These are phyloP conservation scores for Octodonta nipae DNA, from an alignment of 2,888 invertebrate species.

Conservation along the genomic window DNA sequence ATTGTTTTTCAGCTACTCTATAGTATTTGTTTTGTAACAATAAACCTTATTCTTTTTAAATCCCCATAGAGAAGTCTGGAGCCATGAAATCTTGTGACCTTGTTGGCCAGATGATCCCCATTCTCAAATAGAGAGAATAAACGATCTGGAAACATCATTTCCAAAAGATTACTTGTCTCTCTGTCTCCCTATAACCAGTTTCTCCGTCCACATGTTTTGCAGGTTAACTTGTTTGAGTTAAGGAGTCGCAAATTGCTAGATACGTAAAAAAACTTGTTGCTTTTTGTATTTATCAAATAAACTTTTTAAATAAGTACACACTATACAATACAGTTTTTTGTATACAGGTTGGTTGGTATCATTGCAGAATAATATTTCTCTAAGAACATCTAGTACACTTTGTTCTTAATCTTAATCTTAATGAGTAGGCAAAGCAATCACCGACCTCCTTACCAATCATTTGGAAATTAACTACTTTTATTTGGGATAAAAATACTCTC, in stretches of 20 bases:
- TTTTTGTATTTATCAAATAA: no score
- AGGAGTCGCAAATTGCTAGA: not conserved
- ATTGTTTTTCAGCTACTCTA: not conserved
- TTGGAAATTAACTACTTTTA: no score
- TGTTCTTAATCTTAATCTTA: no score
- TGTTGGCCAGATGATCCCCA: not conserved
- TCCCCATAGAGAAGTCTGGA: not conserved
- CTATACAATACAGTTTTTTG: no score
- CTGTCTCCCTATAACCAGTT: not conserved
- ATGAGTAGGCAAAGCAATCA: no score
- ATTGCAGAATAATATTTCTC: no score
- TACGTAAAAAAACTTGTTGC: no score
- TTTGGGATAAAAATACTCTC: no score
- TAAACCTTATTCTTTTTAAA: not conserved
- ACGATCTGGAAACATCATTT: not conserved
- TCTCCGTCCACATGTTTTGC: not conserved
- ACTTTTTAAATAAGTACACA: no score
- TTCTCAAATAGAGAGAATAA: not conserved
- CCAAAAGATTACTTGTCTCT: not conserved
- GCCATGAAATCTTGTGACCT: not conserved
- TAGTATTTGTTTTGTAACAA: not conserved
- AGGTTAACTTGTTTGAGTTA: not conserved
- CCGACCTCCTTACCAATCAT: no score
- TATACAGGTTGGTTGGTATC: no score
- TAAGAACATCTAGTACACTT: no score